Base-by-base conservation (phyloP, 2,888 invertebrate species). In the Rhagophthalmus giganteus region DNA sequence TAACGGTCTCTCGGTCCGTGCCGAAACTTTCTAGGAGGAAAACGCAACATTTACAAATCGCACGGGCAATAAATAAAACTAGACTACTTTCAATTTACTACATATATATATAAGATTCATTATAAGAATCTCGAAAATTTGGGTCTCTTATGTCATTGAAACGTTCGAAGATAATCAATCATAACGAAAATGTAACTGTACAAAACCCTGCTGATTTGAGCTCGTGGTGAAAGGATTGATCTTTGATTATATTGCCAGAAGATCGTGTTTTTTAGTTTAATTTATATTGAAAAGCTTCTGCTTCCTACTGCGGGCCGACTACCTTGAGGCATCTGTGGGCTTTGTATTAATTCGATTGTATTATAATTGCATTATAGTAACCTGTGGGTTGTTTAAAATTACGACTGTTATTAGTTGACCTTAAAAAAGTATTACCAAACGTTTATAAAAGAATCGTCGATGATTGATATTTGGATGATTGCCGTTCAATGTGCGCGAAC, bases 271-370 rank as follows among this genome's bases (percentile, higher is more conserved):
- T 45, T 37, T 46, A 46, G 37, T 46, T 38, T 46, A 46, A 46
- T 46, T 46, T 46, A 46, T 37, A 31, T 46, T 46, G 38, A 46
- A 38, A 46, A 46, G 46, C 46, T 46, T 46, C 46, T 46, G 46
- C 46, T 46, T 46, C 46, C 46, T 46, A 46, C 46, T 46, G 46
- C 26, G 46, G 46, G 46, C 26, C 38, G 46, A 27, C 26, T 38
- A 38, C 37, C 46, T 37, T 30, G 35, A 32, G 37, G 33, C 42
- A 12, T 15, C 32, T 42, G 25, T 16, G 10, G 35, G 46, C 38
- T 31, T 46, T 46, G 46, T 46, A 46, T 46, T 38, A 31, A 30
- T 46, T 38, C 32, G 37, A 46, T 46, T 46, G 46, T 46, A 38
- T 38, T 31, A 14, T 46, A 46, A 46, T 46, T 46, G 38, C 46